A percentile compares a stretch with the other conserved stretches of the same genome.
Evolutionary conservation across 2,797 vertebrate species (phyloP).

Genomic region (Miichthys miiuy): DNA sequence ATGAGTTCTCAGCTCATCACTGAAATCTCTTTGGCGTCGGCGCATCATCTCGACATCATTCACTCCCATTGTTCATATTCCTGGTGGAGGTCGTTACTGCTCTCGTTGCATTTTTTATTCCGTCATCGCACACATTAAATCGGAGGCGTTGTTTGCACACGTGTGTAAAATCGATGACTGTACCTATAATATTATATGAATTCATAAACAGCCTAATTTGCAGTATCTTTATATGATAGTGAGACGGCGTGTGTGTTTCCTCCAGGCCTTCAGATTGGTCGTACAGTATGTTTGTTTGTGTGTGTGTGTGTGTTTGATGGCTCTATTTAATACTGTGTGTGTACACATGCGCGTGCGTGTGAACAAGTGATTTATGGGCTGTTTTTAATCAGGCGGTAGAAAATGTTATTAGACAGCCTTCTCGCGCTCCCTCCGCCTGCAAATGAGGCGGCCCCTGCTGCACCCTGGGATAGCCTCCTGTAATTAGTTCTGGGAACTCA

Average conservation of each 20-base stretch:
- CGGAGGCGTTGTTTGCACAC: background rate
- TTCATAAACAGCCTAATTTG: conserved; percentile 57
- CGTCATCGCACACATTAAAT: conserved; percentile 44
- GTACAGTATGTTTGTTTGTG: conserved; percentile 44
- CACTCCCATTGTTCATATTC: conserved; percentile 40
- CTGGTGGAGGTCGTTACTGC: conserved; percentile 42
- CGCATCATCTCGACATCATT: conserved; percentile 17
- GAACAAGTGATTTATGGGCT: conserved; percentile 79
- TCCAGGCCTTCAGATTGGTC: conserved; percentile 35
- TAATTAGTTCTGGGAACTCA: conserved; percentile 83
- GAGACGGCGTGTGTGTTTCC: conserved; percentile 7
- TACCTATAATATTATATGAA: conserved; percentile 26
- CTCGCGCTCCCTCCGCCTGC: conserved; percentile 63
- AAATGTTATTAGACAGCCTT: conserved; percentile 81
- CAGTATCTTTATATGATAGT: conserved; percentile 18
- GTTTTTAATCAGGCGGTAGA: conserved; percentile 80
- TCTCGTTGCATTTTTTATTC: conserved; percentile 58
- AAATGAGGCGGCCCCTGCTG: conserved; percentile 76
- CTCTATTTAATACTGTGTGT: conserved; percentile 46
- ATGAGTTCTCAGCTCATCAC: conserved; percentile 50
- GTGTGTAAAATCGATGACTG: conserved; percentile 26
- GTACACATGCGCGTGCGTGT: conserved; percentile 10
- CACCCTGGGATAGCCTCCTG: conserved; percentile 76
- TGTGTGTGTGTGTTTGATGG: conserved; percentile 35
- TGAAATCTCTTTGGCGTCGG: conserved; percentile 11